These are phyloP conservation scores for Chymomyza amoena DNA, from an alignment of 2,888 invertebrate genomes.

Conservation along the genomic window DNA sequence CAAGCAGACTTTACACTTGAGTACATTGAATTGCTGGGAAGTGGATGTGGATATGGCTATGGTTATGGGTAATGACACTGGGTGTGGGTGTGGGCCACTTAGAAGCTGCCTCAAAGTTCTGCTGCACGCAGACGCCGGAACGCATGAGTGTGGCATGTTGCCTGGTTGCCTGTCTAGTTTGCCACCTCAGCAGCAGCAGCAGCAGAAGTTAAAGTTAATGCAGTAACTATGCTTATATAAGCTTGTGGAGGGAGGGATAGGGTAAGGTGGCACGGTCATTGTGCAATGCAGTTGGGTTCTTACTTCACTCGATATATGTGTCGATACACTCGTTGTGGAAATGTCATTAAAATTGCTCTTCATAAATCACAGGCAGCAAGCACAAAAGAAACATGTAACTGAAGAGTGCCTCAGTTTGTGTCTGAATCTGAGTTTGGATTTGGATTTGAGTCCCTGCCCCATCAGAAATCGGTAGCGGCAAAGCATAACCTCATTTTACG, in stretches of 20 bases:
- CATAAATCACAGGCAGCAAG: constrained; percentile 71
- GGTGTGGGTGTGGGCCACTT: constrained; percentile 36
- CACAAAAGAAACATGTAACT: constrained; percentile 57
- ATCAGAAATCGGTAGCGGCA: constrained; percentile 31
- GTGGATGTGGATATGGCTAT: constrained; percentile 16
- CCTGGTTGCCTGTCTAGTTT: constrained; percentile 21
- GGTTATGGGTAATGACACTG: not conserved
- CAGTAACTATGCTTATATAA: constrained; percentile 11
- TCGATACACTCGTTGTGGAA: constrained; percentile 66
- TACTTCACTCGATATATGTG: constrained; percentile 40
- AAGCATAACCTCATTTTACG: constrained; percentile 76
- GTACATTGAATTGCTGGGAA: constrained; percentile 10
- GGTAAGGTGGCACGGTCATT: not conserved
- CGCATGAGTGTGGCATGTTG: constrained; percentile 52
- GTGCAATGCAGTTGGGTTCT: constrained; percentile 23
- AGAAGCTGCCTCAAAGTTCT: constrained; percentile 13
- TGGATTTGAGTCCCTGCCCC: constrained; percentile 5
- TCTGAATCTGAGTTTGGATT: not conserved
- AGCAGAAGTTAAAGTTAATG: constrained; percentile 13
- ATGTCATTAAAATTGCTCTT: constrained; percentile 78
- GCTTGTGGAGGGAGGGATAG: not conserved
- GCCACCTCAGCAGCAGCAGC: constrained; percentile 15
- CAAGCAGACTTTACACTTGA: constrained; percentile 23
- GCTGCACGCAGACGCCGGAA: constrained; percentile 10
- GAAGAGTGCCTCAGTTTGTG: constrained; percentile 37